phyloP scores from a whole-genome alignment of 2,797 vertebrate genomes.

The Eulemur mongoz region DNA sequence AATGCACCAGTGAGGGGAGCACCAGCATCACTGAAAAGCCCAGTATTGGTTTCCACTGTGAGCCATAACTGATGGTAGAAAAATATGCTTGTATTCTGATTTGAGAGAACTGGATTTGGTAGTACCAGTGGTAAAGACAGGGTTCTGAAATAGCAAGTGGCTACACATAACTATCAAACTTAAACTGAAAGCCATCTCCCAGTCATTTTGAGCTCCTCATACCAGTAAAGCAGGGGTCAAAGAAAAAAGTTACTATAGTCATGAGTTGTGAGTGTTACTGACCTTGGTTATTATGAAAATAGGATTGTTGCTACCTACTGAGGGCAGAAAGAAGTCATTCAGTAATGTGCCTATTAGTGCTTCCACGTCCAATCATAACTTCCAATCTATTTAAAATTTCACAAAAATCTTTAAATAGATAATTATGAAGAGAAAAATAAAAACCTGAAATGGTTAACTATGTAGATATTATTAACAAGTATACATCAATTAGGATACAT shows the following conservation, averaged over 20 bases:
- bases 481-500: neutral
- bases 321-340: neutral
- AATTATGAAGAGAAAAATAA: neutral
- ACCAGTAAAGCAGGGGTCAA: neutral
- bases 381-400: neutral
- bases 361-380: neutral
- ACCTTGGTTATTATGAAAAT: neutral
- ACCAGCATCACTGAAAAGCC: neutral
- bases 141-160: neutral
- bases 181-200: neutral
- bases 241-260: neutral
- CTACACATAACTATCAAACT: neutral
- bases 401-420: neutral
- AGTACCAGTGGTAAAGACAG: neutral
- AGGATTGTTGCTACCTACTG: neutral
- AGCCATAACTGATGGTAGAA: neutral
- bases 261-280: neutral
- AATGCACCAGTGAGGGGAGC: neutral
- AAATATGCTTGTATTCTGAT: neutral
- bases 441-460: neutral
- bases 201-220: neutral
- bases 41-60: neutral
- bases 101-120: neutral
- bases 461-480: neutral
- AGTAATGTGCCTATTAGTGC: accelerated